Evolutionary conservation across 2,888 invertebrate genomes (phyloP), one percentile per base, ranked within the genome.

Genomic region (Andrena bicolor): DNA sequence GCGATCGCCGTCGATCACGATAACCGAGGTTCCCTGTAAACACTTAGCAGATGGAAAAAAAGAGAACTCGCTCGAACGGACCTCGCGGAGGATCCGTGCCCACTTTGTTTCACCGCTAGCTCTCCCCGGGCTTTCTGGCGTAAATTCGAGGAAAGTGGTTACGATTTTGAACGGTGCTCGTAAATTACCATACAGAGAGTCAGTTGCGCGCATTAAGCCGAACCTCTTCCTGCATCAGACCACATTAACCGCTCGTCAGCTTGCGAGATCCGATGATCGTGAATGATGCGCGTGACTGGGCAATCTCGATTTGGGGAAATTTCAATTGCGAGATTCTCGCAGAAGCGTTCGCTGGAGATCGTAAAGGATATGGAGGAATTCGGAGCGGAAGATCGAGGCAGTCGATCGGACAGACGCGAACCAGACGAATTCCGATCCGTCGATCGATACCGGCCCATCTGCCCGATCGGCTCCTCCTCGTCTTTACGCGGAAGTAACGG

Each of bases 401-500:
- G 10, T 26, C 56, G 75, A 84, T 80, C 76, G 74, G 35, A n/a
- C 70, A 77, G 80, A 83, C 77, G 26, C 28, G 56, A 70, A 41
- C 51, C 88, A 80, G 77, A 80, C 82, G 76, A 82, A 84, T 86
- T 84, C 82, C 80, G 86, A 86, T 86, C 74, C 60, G 28, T 23
- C 26, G 61, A 60, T 53, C 82, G 79, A 88, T 86, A 83, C 58
- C 20, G 51, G 35, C 23, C 77, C 77, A 78, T 82, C 69, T 82
- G 75, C 78, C 60, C 63, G 63, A 65, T 71, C 61, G 63, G 23
- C 65, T 81, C 69, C 75, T 79, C 77, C 80, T 82, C 78, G 76
- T 74, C 76, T 81, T 80, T 75, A 80, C 68, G 73, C 74, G 78
- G 66, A 86, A 88, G 71, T 84, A 84, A 86, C 86, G 86, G 86